Evolutionary conservation across 2,888 invertebrate species (phyloP).

Genomic region (Hymenopus coronatus): DNA sequence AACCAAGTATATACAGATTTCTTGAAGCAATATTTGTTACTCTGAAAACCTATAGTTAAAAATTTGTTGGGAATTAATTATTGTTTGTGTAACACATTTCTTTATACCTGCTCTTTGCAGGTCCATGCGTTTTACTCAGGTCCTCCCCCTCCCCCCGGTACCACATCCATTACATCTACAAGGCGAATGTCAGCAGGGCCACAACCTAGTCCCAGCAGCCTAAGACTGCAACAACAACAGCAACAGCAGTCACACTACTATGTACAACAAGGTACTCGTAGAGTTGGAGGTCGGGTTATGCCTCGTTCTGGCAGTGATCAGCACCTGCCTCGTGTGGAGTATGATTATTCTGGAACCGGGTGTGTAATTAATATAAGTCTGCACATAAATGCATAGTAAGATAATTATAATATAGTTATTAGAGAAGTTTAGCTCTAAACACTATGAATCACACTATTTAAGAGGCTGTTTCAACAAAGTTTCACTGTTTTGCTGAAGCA

Average conservation of each 20-base stretch:
- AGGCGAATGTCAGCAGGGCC: slow-evolving; percentile 66
- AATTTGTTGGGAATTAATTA: neutral
- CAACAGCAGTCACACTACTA: slow-evolving; percentile 19
- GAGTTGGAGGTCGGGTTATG: slow-evolving; percentile 44
- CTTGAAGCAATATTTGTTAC: no score
- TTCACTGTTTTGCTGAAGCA: no score
- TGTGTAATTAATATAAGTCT: neutral
- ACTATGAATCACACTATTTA: no score
- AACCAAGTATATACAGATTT: no score
- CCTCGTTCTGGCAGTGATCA: slow-evolving; percentile 91
- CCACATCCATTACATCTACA: slow-evolving; percentile 45
- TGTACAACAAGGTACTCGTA: slow-evolving; percentile 7
- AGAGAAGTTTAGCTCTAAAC: no score
- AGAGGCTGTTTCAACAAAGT: no score
- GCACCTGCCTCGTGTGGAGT: slow-evolving; percentile 82
- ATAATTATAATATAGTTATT: no score
- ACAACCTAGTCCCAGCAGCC: slow-evolving; percentile 48
- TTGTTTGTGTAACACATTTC: neutral
- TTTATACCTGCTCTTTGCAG: slow-evolving; percentile 38
- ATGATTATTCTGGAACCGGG: slow-evolving; percentile 42
- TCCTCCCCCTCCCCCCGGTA: slow-evolving; percentile 49
- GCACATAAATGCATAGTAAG: no score
- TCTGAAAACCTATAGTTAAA: no score
- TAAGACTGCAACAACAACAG: slow-evolving; percentile 19
- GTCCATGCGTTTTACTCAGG: slow-evolving; percentile 85